phyloP scores from a whole-genome alignment of 2,797 vertebrate species.

The Odontamblyopus lacepedii region DNA sequence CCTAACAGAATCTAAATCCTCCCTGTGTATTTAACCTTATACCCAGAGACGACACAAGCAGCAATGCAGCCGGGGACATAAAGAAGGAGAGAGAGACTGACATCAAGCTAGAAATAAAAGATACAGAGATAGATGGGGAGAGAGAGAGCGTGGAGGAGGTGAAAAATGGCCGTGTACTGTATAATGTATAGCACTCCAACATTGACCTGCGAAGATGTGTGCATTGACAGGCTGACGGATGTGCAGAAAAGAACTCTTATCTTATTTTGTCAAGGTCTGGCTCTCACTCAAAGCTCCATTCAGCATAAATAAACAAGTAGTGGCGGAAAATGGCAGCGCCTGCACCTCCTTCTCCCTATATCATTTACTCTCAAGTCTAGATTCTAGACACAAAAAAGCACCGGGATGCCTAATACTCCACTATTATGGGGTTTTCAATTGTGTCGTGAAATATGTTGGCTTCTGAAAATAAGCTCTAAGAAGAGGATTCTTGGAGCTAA shows the following conservation, averaged over 20 bases:
- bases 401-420: slow-evolving; percentile 36
- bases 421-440: slow-evolving; percentile 45
- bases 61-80: slow-evolving; percentile 22
- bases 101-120: slow-evolving; percentile 31
- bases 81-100: slow-evolving; percentile 27
- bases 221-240: slow-evolving; percentile 77
- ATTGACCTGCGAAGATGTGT: slow-evolving; percentile 62
- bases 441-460: not conserved
- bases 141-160: slow-evolving; percentile 23
- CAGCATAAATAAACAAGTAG: slow-evolving; percentile 80
- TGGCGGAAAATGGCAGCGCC: slow-evolving; percentile 58
- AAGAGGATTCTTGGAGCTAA: not conserved
- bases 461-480: not conserved
- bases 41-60: slow-evolving; percentile 36
- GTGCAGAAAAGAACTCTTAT: slow-evolving; percentile 78
- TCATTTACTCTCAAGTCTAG: slow-evolving; percentile 57
- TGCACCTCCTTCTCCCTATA: slow-evolving; percentile 55
- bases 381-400: slow-evolving; percentile 39
- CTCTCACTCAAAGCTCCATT: slow-evolving; percentile 76
- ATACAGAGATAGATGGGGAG: slow-evolving; percentile 45
- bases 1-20: slow-evolving; percentile 71
- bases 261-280: slow-evolving; percentile 83
- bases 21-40: slow-evolving; percentile 77
- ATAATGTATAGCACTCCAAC: slow-evolving; percentile 48
- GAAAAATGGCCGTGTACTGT: slow-evolving; percentile 45